Percentiles rank a stretch among this genome's conserved stretches.
These are phyloP conservation scores for Octomys mimax DNA, from an alignment of 2,797 vertebrate species.

Conservation along the genomic window DNA sequence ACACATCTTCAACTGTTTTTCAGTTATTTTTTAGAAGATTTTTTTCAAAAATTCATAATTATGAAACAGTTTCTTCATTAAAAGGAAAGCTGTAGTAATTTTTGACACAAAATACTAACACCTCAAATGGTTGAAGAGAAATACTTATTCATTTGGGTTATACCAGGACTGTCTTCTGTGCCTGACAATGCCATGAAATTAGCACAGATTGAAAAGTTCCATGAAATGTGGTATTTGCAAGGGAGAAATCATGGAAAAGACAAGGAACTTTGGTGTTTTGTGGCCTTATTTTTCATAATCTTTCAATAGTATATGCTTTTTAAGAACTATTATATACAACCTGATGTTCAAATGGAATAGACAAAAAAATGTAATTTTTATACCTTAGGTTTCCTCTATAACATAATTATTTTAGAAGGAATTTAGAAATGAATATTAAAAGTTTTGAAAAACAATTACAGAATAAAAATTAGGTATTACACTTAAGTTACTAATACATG, in stretches of 20 bases:
- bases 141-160: background rate
- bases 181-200: background rate
- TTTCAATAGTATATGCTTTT: slow-evolving; percentile 66
- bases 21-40: background rate
- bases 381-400: slow-evolving; percentile 62
- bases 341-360: slow-evolving; percentile 74
- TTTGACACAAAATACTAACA: background rate
- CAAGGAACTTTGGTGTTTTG: slow-evolving; percentile 13
- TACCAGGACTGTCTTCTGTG: background rate
- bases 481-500: slow-evolving; percentile 19
- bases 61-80: background rate
- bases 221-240: background rate
- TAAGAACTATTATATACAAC: slow-evolving; percentile 75
- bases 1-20: background rate
- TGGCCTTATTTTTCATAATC: slow-evolving; percentile 65
- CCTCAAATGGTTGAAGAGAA: background rate
- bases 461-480: slow-evolving; percentile 22
- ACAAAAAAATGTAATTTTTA: slow-evolving; percentile 75
- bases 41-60: background rate
- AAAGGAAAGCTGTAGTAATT: background rate
- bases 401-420: slow-evolving; percentile 69
- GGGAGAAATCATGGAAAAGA: background rate
- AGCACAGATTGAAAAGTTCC: background rate
- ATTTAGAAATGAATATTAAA: slow-evolving; percentile 66
- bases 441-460: slow-evolving; percentile 27